Evolutionary conservation across 2,888 invertebrate genomes (phyloP).

Genomic region (Dyspetes luteomarginatus): DNA sequence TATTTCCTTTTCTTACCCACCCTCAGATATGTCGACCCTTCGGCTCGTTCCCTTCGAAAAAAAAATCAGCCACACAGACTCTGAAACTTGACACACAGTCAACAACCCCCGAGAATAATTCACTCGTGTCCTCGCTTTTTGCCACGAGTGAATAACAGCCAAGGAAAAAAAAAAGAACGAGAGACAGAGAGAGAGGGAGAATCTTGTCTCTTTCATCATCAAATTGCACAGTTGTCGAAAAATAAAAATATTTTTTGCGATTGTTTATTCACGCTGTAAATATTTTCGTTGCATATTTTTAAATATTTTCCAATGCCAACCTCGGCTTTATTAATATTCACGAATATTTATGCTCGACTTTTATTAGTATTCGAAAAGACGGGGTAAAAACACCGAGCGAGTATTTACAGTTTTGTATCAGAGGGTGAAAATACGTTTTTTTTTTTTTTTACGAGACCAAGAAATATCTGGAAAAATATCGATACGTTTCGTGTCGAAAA

Average conservation of each 20-base stretch:
- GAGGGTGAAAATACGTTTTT: no score
- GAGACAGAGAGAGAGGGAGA: not conserved
- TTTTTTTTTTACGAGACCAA: no score
- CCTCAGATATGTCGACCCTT: not conserved
- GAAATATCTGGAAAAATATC: no score
- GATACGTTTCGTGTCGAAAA: no score
- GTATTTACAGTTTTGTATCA: no score
- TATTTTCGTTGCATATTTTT: slow-evolving; percentile 20
- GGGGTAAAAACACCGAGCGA: no score
- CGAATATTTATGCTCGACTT: no score
- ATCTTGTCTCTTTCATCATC: not conserved
- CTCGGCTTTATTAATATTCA: no score
- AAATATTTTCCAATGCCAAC: not conserved
- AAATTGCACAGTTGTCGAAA: not conserved
- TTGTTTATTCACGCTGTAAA: not conserved
- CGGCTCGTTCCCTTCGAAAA: slow-evolving; percentile 26
- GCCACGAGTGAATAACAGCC: not conserved
- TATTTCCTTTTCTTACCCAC: slow-evolving; percentile 1
- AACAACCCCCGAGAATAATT: slow-evolving; percentile 38
- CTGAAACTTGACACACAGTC: slow-evolving; percentile 35
- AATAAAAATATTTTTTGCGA: not conserved
- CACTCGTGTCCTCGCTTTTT: slow-evolving; percentile 8
- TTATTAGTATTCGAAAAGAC: no score
- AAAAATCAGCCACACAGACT: slow-evolving; percentile 35
- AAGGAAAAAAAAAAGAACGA: not conserved